Base-by-base conservation (phyloP, 2,888 invertebrate species). In the Rhagonycha lutea region DNA sequence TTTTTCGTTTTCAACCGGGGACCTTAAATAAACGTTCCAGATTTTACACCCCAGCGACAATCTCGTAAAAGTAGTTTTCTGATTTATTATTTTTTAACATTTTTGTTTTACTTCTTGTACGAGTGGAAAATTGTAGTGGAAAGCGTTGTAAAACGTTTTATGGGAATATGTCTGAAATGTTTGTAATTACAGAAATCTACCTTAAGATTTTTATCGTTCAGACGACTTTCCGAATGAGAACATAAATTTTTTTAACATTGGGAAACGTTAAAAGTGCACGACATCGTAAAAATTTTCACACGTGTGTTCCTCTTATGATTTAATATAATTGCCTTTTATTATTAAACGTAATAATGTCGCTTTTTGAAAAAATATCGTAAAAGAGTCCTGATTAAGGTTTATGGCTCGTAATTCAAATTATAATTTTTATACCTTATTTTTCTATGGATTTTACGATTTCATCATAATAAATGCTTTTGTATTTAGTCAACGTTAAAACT, bases 271-370 rank as follows among this genome's bases (percentile, higher is more conserved):
- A 78, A 76, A 75, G 72, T 72, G 78, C 75, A 76, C 69, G 73
- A 47, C 68, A 70, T 73, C 76, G 74, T 77, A 77, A 77, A 79
- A 78, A 75, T 78, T 79, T 76, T 75, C 76, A 76, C 78, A 71
- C 76, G 78, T 79, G 73, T 73, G 73, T 69, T 72, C 67, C 60
- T 29, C 69, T 62, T 60, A 47, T 70, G 61, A 70, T 28, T 61
- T 65, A 65, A 72, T 72, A 75, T 75, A 72, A 75, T 75, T 69
- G 70, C 72, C 72, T 73, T 76, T 73, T 76, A 73, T 73, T 76
- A 61, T 70, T 32, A 29, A 65, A 68, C 61, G 73, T 76, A 76
- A 76, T 76, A 73, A 76, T n/a, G 47, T 47, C n/a, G 18, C 7
- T n/a, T 47, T 47, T 47, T n/a, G n/a, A 47, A 47, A 47, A 47